Percentiles rank a stretch among this genome's conserved stretches.
Conservation (phyloP, 2,797 vertebrate species). For the Sebastes baramenuke region DNA sequence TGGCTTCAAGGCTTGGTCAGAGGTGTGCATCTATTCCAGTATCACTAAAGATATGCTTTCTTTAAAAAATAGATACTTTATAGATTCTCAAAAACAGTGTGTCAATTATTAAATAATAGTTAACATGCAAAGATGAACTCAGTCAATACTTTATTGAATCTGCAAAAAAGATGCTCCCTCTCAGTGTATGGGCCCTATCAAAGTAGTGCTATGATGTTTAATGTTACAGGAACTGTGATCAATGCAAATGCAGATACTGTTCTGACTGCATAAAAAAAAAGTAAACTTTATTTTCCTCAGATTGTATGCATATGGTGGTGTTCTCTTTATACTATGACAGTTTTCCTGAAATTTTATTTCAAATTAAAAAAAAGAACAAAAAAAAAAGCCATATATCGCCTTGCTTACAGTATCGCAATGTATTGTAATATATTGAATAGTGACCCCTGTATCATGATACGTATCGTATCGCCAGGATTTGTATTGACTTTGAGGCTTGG, state of each 20-base stretch:
- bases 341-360: background rate
- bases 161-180: too few relatives aligned
- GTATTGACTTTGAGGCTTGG: background rate
- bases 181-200: too few relatives aligned
- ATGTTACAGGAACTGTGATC: background rate
- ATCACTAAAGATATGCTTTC: background rate
- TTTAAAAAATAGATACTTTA: background rate
- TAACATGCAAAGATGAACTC: too few relatives aligned
- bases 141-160: too few relatives aligned
- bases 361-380: too few relatives aligned
- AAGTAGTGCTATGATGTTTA: background rate
- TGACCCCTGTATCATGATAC: background rate
- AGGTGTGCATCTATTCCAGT: background rate
- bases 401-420: background rate
- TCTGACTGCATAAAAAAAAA: background rate
- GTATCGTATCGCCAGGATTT: background rate
- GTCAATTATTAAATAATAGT: too few relatives aligned
- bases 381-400: background rate
- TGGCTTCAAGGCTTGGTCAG: slow-evolving; percentile 7
- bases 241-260: background rate
- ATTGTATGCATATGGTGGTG: background rate
- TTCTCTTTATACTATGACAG: background rate
- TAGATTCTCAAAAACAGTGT: too few relatives aligned
- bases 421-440: background rate
- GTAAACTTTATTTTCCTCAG: background rate